phyloP scores from a whole-genome alignment of 2,888 invertebrate genomes.

The Oscheius myriophilus region DNA sequence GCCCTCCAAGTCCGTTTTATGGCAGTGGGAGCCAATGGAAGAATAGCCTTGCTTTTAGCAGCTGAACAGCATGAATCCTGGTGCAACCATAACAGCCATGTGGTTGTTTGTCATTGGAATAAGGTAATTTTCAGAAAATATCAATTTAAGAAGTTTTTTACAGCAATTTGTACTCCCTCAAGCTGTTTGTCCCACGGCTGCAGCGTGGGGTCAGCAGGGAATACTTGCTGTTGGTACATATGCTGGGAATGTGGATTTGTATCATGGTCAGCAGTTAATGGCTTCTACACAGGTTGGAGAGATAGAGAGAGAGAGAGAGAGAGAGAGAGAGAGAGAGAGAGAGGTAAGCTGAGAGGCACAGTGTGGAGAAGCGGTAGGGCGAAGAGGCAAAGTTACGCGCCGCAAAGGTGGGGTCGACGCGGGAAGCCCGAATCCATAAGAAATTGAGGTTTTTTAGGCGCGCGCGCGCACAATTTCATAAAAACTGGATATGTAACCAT shows the following conservation, averaged over 20 bases:
- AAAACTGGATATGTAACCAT: too few relatives aligned
- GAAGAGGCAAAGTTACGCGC: too few relatives aligned
- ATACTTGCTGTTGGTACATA: conserved; percentile 2
- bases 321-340: too few relatives aligned
- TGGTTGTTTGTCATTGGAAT: conserved; percentile 22
- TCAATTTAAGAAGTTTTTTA: too few relatives aligned
- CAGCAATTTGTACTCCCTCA: conserved; percentile 20
- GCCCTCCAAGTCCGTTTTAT: conserved; percentile 7
- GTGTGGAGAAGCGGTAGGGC: too few relatives aligned
- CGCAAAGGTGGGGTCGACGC: too few relatives aligned
- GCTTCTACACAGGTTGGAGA: conserved; percentile 7
- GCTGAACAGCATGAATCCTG: conserved; percentile 11
- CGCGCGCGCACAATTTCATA: too few relatives aligned
- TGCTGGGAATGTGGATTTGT: conserved; percentile 14
- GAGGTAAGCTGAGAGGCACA: too few relatives aligned
- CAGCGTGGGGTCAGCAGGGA: conserved; percentile 14
- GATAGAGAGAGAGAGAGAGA: too few relatives aligned
- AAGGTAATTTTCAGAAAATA: conserved; percentile 11
- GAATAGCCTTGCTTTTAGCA: conserved; percentile 11
- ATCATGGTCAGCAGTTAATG: conserved; percentile 9
- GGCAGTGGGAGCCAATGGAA: conserved; percentile 11
- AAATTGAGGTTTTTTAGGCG: too few relatives aligned
- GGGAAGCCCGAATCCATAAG: too few relatives aligned
- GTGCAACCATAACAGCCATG: conserved; percentile 16
- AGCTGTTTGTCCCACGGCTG: conserved; percentile 21